A percentile compares a stretch with the other conserved stretches of the same genome.
Conservation (phyloP, 1,140 invertebrate genomes). For the Drosophila paulistorum region DNA sequence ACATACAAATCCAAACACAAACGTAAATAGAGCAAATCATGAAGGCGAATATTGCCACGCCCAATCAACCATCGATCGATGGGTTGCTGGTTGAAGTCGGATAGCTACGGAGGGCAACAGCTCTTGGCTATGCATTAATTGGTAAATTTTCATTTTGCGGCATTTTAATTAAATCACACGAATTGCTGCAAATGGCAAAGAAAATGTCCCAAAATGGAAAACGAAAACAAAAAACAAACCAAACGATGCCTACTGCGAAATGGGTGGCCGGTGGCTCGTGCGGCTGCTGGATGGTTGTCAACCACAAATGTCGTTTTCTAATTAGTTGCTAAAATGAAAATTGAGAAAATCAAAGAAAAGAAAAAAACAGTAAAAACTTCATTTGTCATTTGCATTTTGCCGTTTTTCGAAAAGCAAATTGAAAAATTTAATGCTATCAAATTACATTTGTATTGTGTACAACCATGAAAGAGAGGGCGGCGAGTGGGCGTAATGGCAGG, state of each 20-base stretch:
- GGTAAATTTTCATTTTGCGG: conserved; percentile 61
- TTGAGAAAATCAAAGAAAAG: conserved; percentile 1
- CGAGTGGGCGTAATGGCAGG: neutral
- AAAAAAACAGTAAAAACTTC: conserved; percentile 43
- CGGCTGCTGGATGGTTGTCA: conserved; percentile 22
- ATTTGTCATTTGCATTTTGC: conserved; percentile 72
- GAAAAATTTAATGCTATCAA: conserved; percentile 55
- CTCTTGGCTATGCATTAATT: conserved; percentile 60
- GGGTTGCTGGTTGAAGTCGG: too few relatives aligned
- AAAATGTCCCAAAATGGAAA: neutral
- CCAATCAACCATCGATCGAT: neutral
- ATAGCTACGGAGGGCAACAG: neutral
- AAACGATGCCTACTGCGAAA: neutral
- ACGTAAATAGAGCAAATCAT: conserved; percentile 22
- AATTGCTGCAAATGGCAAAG: conserved; percentile 54
- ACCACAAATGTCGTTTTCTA: conserved; percentile 71
- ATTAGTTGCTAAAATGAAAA: conserved; percentile 63
- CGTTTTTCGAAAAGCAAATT: conserved; percentile 19
- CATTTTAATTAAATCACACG: conserved; percentile 76
- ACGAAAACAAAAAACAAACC: neutral
- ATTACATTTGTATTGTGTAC: conserved; percentile 18
- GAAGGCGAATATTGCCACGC: conserved; percentile 10
- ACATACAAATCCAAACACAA: conserved; percentile 28
- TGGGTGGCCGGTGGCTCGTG: neutral
- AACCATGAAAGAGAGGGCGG: neutral